phyloP scores from a whole-genome alignment of 1,140 invertebrate species.

The Teleopsis dalmanni region DNA sequence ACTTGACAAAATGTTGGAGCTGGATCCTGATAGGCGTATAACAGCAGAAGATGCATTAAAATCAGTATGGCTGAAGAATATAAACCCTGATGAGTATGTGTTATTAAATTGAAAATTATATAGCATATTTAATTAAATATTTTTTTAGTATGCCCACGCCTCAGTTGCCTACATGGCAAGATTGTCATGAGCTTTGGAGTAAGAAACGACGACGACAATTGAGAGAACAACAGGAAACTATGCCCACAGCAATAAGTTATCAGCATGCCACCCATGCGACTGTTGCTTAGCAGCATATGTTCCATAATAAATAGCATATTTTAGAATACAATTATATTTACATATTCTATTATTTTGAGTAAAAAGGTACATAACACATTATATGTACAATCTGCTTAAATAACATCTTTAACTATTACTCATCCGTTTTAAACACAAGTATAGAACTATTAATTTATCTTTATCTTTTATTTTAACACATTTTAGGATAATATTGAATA shows the following conservation, averaged over 20 bases:
- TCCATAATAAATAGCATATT: too few species aligned
- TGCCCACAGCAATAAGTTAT: conserved; percentile 8
- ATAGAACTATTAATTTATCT: too few species aligned
- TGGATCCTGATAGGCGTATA: conserved; percentile 90
- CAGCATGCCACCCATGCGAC: too few species aligned
- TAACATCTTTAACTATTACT: too few species aligned
- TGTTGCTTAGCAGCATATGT: too few species aligned
- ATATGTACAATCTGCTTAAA: too few species aligned
- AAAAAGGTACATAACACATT: too few species aligned
- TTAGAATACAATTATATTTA: too few species aligned
- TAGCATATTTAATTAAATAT: conserved; percentile 11
- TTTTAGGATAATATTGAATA: too few species aligned
- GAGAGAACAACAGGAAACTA: conserved; percentile 54
- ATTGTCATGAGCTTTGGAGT: conserved; percentile 99
- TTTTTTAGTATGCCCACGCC: conserved; percentile 68
- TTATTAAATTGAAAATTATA: not conserved
- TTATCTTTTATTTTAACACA: too few species aligned
- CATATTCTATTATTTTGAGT: too few species aligned
- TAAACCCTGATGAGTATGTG: conserved; percentile 83
- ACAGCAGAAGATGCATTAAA: conserved; percentile 91
- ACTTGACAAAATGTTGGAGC: conserved; percentile 91
- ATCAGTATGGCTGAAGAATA: conserved; percentile 87
- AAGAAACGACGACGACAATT: conserved; percentile 81
- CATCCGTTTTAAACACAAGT: too few species aligned
- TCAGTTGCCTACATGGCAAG: conserved; percentile 88